Evolutionary conservation across 2,888 invertebrate species (phyloP).

Genomic region (Tiphia femorata): DNA sequence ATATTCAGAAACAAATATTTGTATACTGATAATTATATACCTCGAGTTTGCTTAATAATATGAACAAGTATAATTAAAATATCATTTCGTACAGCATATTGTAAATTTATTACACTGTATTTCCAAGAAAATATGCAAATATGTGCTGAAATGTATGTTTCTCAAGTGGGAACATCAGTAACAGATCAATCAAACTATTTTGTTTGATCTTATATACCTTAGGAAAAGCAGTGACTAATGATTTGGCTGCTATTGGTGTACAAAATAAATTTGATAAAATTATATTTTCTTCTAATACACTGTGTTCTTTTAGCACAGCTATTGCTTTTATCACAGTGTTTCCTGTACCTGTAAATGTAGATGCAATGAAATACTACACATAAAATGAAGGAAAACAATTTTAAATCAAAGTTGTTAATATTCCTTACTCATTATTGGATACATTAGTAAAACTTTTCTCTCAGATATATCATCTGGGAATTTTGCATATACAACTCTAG

Average conservation of each 20-base stretch:
- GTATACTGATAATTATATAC: background rate
- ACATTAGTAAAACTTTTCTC: slow-evolving; percentile 93
- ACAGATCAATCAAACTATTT: background rate
- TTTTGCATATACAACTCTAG: slow-evolving; percentile 96
- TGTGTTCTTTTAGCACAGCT: slow-evolving; percentile 92
- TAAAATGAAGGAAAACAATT: slow-evolving; percentile 2
- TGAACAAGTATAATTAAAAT: too few species aligned
- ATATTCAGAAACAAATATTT: background rate
- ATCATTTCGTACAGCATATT: too few species aligned
- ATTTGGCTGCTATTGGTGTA: slow-evolving; percentile 90
- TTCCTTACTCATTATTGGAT: slow-evolving; percentile 94
- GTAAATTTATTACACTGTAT: background rate
- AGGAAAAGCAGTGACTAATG: slow-evolving; percentile 87
- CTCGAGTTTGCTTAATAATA: background rate
- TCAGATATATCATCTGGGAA: slow-evolving; percentile 95
- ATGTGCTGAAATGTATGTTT: background rate
- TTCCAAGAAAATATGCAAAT: background rate
- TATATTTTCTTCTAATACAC: slow-evolving; percentile 93
- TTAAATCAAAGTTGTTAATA: background rate
- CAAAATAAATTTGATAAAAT: slow-evolving; percentile 98
- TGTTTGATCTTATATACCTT: slow-evolving; percentile 66
- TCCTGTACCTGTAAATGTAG: slow-evolving; percentile 81
- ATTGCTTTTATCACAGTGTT: slow-evolving; percentile 96
- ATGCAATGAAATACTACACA: too few species aligned
- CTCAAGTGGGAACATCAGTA: background rate